These are phyloP conservation scores for Malaclemys terrapin DNA, from an alignment of 2,113 vertebrate species.

Conservation along the genomic window DNA sequence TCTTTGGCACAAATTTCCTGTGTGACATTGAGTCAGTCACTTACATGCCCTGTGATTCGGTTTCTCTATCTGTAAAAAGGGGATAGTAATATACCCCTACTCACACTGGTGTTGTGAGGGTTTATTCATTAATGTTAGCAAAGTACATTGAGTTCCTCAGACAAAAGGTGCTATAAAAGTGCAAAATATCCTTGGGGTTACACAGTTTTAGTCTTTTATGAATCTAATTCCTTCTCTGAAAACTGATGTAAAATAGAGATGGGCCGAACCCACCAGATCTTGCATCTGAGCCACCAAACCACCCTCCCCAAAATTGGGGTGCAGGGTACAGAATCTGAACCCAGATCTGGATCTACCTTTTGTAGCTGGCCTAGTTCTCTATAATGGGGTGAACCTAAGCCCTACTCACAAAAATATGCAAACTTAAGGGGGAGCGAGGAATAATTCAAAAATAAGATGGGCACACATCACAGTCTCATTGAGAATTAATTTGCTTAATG, in stretches of 20 bases:
- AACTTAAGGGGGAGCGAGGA: not conserved
- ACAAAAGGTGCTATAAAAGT: not conserved
- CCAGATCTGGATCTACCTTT: not conserved
- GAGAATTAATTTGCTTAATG: slow-evolving; percentile 21
- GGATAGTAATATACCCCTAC: not conserved
- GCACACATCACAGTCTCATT: not conserved
- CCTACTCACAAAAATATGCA: not conserved
- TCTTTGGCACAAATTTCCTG: not conserved
- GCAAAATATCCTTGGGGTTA: not conserved
- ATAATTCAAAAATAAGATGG: not conserved
- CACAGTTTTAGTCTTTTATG: slow-evolving; percentile 8
- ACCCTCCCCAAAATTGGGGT: not conserved
- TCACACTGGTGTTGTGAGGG: not conserved
- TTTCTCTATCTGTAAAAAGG: not conserved
- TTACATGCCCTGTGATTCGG: not conserved
- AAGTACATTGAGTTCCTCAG: not conserved
- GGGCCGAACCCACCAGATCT: not conserved
- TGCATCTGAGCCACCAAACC: not conserved
- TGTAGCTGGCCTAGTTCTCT: not conserved
- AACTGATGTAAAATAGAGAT: not conserved
- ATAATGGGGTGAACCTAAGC: not conserved
- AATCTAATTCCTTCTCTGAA: slow-evolving; percentile 26
- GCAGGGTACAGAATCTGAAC: not conserved
- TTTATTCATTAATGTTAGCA: not conserved
- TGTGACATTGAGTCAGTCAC: not conserved